phyloP scores from a whole-genome alignment of 1,140 invertebrate genomes.

The Cherax quadricarinatus region DNA sequence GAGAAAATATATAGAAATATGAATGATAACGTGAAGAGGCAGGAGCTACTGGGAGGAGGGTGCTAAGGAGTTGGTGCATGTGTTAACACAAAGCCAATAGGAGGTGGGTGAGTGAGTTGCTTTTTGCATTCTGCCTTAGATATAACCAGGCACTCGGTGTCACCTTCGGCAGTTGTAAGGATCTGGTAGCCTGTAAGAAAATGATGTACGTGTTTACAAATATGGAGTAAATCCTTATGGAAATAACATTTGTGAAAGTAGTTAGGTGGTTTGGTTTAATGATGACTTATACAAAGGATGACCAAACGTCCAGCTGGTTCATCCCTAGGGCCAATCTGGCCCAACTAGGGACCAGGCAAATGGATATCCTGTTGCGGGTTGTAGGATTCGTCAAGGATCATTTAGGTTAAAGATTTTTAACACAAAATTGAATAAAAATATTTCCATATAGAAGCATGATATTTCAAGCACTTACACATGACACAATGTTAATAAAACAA shows the following conservation, averaged over 20 bases:
- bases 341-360: neutral
- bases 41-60: neutral
- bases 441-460: neutral
- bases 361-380: neutral
- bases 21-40: neutral
- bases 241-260: neutral
- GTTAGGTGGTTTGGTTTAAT: neutral
- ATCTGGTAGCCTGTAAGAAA: conserved; percentile 66
- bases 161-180: conserved; percentile 72
- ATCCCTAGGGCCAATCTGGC: neutral
- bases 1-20: neutral
- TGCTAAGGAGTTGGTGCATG: neutral
- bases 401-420: neutral
- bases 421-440: neutral
- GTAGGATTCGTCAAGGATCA: neutral
- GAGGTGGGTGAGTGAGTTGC: neutral
- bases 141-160: conserved; percentile 3
- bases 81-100: neutral
- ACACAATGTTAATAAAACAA: too few species aligned
- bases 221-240: neutral
- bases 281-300: neutral
- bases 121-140: conserved; percentile 49
- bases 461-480: too few species aligned
- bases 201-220: conserved; percentile 14
- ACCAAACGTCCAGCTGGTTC: neutral